Conservation (phyloP, 1,140 invertebrate genomes). For the Ptiloglossa arizonensis region DNA sequence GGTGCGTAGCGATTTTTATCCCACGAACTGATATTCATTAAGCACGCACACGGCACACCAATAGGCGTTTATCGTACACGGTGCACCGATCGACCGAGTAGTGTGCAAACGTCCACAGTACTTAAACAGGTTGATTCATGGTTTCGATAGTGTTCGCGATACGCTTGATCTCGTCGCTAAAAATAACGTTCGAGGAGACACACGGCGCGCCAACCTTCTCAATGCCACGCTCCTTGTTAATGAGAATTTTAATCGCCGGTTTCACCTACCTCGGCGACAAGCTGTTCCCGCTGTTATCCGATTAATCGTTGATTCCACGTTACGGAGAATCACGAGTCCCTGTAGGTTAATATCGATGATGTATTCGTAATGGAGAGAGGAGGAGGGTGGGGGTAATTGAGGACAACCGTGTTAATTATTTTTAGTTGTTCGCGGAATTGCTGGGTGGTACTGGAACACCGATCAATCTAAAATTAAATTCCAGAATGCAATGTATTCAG, state of each 20-base stretch:
- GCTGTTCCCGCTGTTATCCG: background rate
- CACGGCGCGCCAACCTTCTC: background rate
- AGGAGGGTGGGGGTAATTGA: too few relatives aligned
- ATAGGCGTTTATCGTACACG: too few relatives aligned
- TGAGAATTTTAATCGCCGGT: slow-evolving; percentile 1
- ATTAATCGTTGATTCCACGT: background rate
- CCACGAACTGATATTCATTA: too few relatives aligned
- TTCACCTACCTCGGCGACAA: background rate
- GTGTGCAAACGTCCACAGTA: too few relatives aligned
- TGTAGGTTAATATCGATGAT: background rate
- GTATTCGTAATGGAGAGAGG: background rate
- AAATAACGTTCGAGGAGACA: background rate
- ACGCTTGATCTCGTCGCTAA: background rate
- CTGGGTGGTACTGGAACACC: background rate
- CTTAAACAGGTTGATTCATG: too few relatives aligned
- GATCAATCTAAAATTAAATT: background rate
- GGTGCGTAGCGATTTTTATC: too few relatives aligned
- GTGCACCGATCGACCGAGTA: too few relatives aligned
- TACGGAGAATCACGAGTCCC: background rate
- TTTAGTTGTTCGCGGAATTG: background rate
- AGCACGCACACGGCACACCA: too few relatives aligned
- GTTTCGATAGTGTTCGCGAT: background rate
- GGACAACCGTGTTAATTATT: background rate
- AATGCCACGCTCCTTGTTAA: background rate
- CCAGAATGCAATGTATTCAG: background rate